Percentiles rank a stretch among this genome's conserved stretches.
These are phyloP conservation scores for Drosophila macrospina DNA, from an alignment of 2,888 invertebrate genomes.

Conservation along the genomic window DNA sequence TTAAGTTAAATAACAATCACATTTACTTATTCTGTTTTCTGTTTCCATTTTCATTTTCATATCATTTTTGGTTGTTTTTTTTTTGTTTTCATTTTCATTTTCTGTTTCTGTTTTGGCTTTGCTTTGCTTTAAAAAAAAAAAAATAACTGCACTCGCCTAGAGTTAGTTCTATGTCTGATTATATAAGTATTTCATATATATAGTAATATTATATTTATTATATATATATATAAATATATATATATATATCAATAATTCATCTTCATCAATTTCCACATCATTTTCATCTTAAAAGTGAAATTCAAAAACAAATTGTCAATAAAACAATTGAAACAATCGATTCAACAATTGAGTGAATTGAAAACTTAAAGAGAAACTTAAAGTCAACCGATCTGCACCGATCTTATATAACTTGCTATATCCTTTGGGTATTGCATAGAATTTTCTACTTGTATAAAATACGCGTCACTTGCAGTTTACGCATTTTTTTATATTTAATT, in stretches of 20 bases:
- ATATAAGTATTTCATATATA: slow-evolving; percentile 48
- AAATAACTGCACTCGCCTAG: slow-evolving; percentile 39
- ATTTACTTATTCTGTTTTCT: slow-evolving; percentile 80
- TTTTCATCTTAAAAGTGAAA: slow-evolving; percentile 5
- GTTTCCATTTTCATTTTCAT: slow-evolving; percentile 24
- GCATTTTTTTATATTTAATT: slow-evolving; percentile 59
- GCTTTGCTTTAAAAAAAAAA: slow-evolving; percentile 54
- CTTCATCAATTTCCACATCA: slow-evolving; percentile 7
- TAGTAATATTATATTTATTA: slow-evolving; percentile 3
- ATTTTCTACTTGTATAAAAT: slow-evolving; percentile 66
- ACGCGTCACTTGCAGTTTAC: slow-evolving; percentile 68
- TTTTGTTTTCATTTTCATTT: slow-evolving; percentile 34
- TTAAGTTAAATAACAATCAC: slow-evolving; percentile 84
- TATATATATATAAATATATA: slow-evolving; percentile 25
- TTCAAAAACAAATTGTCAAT: slow-evolving; percentile 72
- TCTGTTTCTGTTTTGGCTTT: slow-evolving; percentile 27
- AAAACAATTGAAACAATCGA: slow-evolving; percentile 71
- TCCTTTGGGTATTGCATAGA: slow-evolving; percentile 62
- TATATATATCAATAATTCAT: slow-evolving; percentile 20
- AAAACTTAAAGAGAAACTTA: slow-evolving; percentile 61
- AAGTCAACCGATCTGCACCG: slow-evolving; percentile 37
- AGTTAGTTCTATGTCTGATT: slow-evolving; percentile 54
- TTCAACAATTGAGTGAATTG: slow-evolving; percentile 39
- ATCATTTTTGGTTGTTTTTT: slow-evolving; percentile 32
- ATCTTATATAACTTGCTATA: slow-evolving; percentile 60